Evolutionary conservation across 2,888 invertebrate species (phyloP), one percentile per base, ranked within the genome.

Genomic region (Polymixis flavicincta): DNA sequence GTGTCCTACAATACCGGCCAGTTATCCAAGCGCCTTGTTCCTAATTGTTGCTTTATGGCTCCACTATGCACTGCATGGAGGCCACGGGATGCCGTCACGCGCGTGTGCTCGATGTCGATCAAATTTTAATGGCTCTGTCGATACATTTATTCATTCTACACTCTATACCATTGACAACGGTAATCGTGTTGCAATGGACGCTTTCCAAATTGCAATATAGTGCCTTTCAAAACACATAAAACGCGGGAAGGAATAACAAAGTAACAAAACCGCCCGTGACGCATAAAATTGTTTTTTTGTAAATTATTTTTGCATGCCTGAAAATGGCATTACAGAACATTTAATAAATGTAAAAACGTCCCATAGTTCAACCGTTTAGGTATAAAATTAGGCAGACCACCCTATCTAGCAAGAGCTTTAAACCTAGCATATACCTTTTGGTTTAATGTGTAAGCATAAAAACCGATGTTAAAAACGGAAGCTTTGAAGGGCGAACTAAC

Each of bases 21-120:
- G n/a, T 70, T 73, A 52, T 69, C 45, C 63, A 77, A 70, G 60
- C 69, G 54, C 84, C 86, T 85, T 85, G 86, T 63, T 73, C 78
- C 74, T 78, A 78, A 80, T 83, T 76, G 66, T 83, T 85, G 74
- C 72, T 86, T 80, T 87, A 86, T 86, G 85, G 85, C 68, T 84
- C 82, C 83, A 83, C 85, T 70, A 72, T 82, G 73, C 83, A 89
- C 86, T 88, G 85, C 90, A 88, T 87, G 76, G 92, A 90, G 92
- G 92, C 85, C 91, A 82, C 85, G 87, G 90, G 89, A 93, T 93
- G 88, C 93, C 94, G 76, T 89, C 92, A 92, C 93, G 93, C 85
- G 82, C 87, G 87, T 84, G 87, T 82, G 83, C 79, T 86, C 83
- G 87, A 91, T 92, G 92, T 90, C 90, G 90, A 90, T 89, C 89